phyloP scores from a whole-genome alignment of 2,113 vertebrate genomes.

The Cyphomyrus discorhynchus region DNA sequence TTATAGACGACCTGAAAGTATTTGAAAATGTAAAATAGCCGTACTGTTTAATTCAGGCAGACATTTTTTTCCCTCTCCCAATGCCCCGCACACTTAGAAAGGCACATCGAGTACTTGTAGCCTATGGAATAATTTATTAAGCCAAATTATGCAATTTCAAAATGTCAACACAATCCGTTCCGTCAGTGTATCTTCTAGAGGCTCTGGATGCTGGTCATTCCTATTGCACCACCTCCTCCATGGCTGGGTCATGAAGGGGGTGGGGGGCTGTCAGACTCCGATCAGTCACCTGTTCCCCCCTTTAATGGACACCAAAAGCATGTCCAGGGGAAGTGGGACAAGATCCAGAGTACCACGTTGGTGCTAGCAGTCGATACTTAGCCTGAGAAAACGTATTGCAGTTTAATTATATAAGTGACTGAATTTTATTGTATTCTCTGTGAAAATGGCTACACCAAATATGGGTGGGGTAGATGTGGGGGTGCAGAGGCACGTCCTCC shows the following conservation, averaged over 20 bases:
- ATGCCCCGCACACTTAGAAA: background rate
- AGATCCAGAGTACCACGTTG: background rate
- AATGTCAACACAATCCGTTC: background rate
- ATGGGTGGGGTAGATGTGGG: background rate
- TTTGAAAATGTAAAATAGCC: background rate
- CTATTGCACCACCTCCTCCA: background rate
- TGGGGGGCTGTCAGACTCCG: background rate
- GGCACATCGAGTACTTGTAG: background rate
- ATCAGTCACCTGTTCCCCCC: background rate
- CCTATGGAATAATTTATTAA: background rate
- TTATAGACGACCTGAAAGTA: background rate
- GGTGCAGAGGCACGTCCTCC: background rate
- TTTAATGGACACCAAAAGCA: background rate
- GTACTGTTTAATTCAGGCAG: background rate
- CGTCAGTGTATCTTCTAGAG: background rate
- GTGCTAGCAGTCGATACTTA: background rate
- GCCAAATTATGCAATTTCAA: background rate
- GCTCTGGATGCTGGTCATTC: background rate
- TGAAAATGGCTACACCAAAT: background rate
- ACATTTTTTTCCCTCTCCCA: background rate
- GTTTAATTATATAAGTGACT: background rate
- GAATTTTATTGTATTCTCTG: background rate
- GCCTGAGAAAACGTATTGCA: background rate
- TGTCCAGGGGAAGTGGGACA: background rate
- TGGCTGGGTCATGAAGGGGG: background rate